Evolutionary conservation across 2,888 invertebrate genomes (phyloP).

Genomic region (Eumerus sabulonum): DNA sequence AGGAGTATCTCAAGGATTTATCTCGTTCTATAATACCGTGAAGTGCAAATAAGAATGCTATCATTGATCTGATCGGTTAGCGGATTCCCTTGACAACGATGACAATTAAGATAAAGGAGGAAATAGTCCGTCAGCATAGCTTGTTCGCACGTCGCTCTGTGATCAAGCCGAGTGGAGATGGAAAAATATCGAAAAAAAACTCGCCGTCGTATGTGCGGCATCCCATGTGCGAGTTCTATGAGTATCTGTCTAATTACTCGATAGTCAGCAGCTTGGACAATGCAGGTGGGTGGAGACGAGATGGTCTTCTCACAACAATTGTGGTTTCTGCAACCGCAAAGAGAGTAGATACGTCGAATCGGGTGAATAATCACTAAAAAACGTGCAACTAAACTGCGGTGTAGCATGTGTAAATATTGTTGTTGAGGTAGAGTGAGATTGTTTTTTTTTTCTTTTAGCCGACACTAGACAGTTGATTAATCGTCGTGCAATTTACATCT

Average conservation of each 20-base stretch:
- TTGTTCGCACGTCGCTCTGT: slow-evolving; percentile 22
- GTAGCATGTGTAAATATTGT: slow-evolving; percentile 42
- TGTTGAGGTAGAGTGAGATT: slow-evolving; percentile 6
- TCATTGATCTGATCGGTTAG: slow-evolving; percentile 35
- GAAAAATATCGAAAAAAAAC: background rate
- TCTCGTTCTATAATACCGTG: background rate
- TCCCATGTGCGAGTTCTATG: slow-evolving; percentile 36
- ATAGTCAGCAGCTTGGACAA: slow-evolving; percentile 39
- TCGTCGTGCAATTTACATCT: slow-evolving; percentile 23
- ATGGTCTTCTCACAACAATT: background rate
- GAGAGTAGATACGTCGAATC: slow-evolving; percentile 6
- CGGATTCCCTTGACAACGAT: slow-evolving; percentile 25
- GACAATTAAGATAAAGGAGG: slow-evolving; percentile 58
- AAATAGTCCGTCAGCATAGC: slow-evolving; percentile 46
- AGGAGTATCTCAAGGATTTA: slow-evolving; percentile 24
- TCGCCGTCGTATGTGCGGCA: slow-evolving; percentile 23
- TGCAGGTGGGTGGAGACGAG: slow-evolving; percentile 54
- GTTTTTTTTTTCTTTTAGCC: slow-evolving; percentile 30
- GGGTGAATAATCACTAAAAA: slow-evolving; percentile 47
- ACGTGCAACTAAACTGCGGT: slow-evolving; percentile 2
- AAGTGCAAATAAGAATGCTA: slow-evolving; percentile 3
- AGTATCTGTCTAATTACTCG: slow-evolving; percentile 36
- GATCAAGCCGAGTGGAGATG: slow-evolving; percentile 19
- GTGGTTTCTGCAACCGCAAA: too few species aligned
- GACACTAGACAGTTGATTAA: slow-evolving; percentile 23